These are phyloP conservation scores for Porites lobata DNA, from an alignment of 92 coral and sea anemone genomes.

Conservation along the genomic window DNA sequence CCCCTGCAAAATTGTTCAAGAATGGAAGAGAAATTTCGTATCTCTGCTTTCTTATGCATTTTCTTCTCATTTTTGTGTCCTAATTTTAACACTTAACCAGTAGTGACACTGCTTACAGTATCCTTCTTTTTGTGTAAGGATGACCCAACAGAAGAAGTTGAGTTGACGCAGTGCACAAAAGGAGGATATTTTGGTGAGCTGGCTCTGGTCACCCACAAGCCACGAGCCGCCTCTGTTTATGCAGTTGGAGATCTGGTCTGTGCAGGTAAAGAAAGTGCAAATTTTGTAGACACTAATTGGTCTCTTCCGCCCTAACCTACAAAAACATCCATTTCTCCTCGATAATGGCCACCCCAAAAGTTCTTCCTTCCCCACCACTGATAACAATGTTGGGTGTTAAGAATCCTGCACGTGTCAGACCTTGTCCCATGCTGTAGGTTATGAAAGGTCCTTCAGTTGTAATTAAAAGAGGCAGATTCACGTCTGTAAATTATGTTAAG, in stretches of 20 bases:
- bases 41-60: neutral
- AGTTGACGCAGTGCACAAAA: slow-evolving; percentile 82
- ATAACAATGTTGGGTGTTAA: too few relatives aligned
- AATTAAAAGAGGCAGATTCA: too few relatives aligned
- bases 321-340: too few relatives aligned
- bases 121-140: slow-evolving; percentile 46
- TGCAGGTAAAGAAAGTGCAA: slow-evolving; percentile 77
- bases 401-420: too few relatives aligned
- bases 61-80: neutral
- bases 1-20: neutral
- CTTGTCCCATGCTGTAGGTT: too few relatives aligned
- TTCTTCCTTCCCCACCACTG: too few relatives aligned
- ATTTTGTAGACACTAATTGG: neutral
- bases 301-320: too few relatives aligned
- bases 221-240: slow-evolving; percentile 98
- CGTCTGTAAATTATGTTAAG: too few relatives aligned
- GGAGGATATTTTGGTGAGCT: slow-evolving; percentile 99
- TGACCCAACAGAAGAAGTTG: slow-evolving; percentile 91
- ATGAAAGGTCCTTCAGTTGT: too few relatives aligned
- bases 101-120: neutral
- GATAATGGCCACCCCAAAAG: too few relatives aligned
- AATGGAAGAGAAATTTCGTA: too few relatives aligned
- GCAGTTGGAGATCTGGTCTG: slow-evolving; percentile 88
- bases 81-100: too few relatives aligned
- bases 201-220: slow-evolving; percentile 96